Evolutionary conservation across 2,797 vertebrate species (phyloP).

Genomic region (Parauchenoglanis punctatus): DNA sequence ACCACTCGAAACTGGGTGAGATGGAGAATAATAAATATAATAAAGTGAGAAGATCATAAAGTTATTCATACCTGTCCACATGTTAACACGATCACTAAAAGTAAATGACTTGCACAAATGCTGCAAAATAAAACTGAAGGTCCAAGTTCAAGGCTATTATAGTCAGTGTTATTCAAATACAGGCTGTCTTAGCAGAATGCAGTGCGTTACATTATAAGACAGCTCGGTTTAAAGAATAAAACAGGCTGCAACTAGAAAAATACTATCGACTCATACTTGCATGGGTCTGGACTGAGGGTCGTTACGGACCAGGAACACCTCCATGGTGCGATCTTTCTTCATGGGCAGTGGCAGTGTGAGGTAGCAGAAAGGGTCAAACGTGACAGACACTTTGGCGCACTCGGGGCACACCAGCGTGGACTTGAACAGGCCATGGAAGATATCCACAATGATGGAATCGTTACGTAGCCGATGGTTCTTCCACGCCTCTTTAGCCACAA

Average conservation of each 20-base stretch:
- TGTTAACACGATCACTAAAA: not conserved
- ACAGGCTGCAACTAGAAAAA: not conserved
- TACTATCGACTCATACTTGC: conserved; percentile 75
- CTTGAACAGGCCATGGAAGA: conserved; percentile 92
- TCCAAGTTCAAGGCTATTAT: not conserved
- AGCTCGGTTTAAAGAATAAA: not conserved
- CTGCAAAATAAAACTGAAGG: not conserved
- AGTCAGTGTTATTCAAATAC: not conserved
- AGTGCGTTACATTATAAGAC: not conserved
- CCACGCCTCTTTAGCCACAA: conserved; percentile 91
- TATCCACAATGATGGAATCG: conserved; percentile 91
- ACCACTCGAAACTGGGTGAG: conserved; percentile 85
- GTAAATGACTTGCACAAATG: not conserved
- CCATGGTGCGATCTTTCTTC: conserved; percentile 91
- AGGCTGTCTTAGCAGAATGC: not conserved
- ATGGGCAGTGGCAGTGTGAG: conserved; percentile 90
- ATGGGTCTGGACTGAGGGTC: conserved; percentile 87
- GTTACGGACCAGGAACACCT: conserved; percentile 86
- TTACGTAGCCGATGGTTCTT: conserved; percentile 88
- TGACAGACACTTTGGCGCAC: conserved; percentile 89
- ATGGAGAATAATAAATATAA: not conserved
- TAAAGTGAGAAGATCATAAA: not conserved
- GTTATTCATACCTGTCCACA: not conserved
- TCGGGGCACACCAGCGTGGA: conserved; percentile 91
- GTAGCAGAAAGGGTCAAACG: conserved; percentile 95